phyloP scores from a whole-genome alignment of 2,797 vertebrate species.

The Phataginus tetradactyla region DNA sequence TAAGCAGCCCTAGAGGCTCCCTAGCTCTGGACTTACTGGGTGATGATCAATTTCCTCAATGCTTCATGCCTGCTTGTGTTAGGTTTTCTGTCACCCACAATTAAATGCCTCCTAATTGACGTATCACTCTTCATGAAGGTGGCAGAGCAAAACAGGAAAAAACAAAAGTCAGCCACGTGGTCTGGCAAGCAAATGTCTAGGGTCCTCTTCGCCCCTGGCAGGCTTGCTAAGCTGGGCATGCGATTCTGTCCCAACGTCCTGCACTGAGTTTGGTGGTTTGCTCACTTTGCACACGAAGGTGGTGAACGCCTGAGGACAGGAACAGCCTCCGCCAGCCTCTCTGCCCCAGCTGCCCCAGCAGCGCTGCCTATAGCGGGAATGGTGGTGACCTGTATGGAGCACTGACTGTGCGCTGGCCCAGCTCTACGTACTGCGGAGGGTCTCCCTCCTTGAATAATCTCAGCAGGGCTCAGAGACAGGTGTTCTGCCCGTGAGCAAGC shows the following conservation, averaged over 20 bases:
- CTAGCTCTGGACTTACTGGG: background rate
- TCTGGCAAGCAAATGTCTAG: background rate
- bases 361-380: accelerated
- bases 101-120: background rate
- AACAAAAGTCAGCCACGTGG: background rate
- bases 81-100: background rate
- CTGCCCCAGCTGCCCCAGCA: background rate
- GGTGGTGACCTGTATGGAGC: background rate
- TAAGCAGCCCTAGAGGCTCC: background rate
- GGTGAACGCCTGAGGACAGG: background rate
- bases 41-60: background rate
- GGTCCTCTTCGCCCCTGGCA: background rate
- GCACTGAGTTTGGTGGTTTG: background rate
- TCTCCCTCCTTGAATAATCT: background rate
- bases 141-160: background rate
- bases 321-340: background rate
- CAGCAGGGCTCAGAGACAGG: background rate
- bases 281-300: background rate
- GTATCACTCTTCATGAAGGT: background rate
- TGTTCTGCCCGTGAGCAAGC: background rate
- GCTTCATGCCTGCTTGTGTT: background rate
- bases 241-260: background rate
- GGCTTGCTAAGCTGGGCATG: background rate
- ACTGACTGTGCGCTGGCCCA: background rate
- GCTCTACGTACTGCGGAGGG: background rate